These are phyloP conservation scores for Macrotus californicus DNA, from an alignment of 2,113 vertebrate genomes.

Conservation along the genomic window DNA sequence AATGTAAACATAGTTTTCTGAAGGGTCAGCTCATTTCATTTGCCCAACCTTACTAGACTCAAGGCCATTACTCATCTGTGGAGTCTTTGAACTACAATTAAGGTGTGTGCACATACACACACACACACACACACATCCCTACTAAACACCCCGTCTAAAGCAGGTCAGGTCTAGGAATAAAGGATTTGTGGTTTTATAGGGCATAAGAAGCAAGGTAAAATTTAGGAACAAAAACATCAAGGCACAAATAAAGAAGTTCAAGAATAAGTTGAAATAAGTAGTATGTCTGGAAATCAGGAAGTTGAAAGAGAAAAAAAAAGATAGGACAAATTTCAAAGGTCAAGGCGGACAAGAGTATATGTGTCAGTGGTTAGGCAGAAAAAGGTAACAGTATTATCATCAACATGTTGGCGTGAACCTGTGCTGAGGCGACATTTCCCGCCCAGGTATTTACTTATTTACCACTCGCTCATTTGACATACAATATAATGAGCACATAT, in stretches of 20 bases:
- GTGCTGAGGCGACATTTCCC: neutral
- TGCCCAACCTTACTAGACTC: neutral
- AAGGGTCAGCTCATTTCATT: conserved; percentile 9
- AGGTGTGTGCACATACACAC: neutral
- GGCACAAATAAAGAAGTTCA: neutral
- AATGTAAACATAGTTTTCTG: neutral
- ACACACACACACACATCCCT: neutral
- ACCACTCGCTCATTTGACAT: neutral
- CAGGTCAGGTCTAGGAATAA: neutral
- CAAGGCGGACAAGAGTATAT: neutral
- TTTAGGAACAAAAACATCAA: neutral
- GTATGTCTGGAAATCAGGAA: neutral
- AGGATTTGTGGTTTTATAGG: neutral
- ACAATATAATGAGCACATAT: neutral
- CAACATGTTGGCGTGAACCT: neutral
- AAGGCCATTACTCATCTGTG: neutral
- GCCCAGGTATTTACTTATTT: neutral
- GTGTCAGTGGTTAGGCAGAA: neutral
- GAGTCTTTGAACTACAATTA: conserved; percentile 3
- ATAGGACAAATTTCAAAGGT: neutral
- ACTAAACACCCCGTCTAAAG: neutral
- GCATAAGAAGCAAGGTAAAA: neutral
- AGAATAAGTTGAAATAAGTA: neutral
- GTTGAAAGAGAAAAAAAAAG: neutral
- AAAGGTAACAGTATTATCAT: neutral